Percentiles rank a stretch among this genome's conserved stretches.
Conservation (phyloP, 2,113 vertebrate species). For the Scophthalmus maximus region DNA sequence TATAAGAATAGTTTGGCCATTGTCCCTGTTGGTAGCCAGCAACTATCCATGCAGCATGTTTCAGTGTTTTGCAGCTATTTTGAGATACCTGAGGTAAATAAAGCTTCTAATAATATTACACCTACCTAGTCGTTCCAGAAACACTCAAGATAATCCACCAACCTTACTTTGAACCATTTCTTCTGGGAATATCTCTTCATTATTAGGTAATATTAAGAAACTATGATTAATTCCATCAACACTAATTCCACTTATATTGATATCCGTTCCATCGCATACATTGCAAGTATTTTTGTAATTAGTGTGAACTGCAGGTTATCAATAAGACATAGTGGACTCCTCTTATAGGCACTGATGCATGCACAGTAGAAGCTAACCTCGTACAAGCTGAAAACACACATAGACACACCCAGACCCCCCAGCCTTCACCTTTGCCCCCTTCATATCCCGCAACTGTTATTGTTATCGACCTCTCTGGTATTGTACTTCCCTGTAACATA, state of each 20-base stretch:
- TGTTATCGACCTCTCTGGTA: constrained; percentile 53
- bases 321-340: background rate
- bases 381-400: background rate
- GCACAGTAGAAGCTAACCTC: too few relatives aligned
- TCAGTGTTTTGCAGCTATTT: too few relatives aligned
- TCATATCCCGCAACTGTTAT: constrained; percentile 44
- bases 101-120: too few relatives aligned
- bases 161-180: background rate
- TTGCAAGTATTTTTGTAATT: background rate
- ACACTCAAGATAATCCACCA: background rate
- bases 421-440: constrained; percentile 30
- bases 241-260: too few relatives aligned
- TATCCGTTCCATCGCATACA: too few relatives aligned
- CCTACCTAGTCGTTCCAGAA: background rate
- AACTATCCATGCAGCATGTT: too few relatives aligned
- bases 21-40: background rate
- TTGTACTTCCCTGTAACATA: constrained; percentile 32
- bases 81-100: background rate
- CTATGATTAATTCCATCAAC: background rate
- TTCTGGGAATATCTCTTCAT: background rate
- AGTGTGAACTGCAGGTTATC: background rate
- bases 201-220: background rate
- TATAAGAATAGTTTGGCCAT: background rate
- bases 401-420: constrained; percentile 2
- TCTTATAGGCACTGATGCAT: background rate